A percentile compares a stretch with the other conserved stretches of the same genome.
These are phyloP conservation scores for Paragorgia papillata DNA, from an alignment of 92 coral and sea anemone genomes.

Conservation along the genomic window DNA sequence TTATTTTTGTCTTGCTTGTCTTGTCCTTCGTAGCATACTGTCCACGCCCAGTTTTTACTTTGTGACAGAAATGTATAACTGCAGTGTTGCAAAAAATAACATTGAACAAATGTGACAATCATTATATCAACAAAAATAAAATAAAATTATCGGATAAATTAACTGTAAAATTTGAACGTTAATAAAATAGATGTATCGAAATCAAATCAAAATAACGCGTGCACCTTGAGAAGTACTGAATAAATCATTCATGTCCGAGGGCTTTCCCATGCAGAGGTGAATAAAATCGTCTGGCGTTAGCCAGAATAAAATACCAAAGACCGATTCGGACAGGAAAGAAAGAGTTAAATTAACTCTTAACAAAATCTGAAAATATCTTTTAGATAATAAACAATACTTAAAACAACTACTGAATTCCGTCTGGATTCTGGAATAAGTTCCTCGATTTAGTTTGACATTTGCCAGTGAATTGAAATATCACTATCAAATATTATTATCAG, in stretches of 20 bases:
- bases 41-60: background rate
- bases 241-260: no score
- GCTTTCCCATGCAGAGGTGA: no score
- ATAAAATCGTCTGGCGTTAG: constrained; percentile 7
- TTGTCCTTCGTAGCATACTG: no score
- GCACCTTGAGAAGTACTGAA: background rate
- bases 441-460: no score
- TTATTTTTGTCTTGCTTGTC: no score
- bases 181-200: constrained; percentile 16
- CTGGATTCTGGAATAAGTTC: no score
- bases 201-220: background rate
- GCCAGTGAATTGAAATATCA: no score
- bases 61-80: background rate
- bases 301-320: background rate
- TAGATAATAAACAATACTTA: no score
- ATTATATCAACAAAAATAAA: constrained; percentile 10
- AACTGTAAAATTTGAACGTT: background rate
- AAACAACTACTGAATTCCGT: no score
- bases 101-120: background rate
- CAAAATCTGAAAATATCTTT: no score
- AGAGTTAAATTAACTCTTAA: no score
- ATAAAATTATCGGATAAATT: background rate
- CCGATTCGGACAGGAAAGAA: background rate
- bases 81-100: background rate
- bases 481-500: no score